These are phyloP conservation scores for Acanthis flammea DNA, from an alignment of 2,797 vertebrate species.

Conservation along the genomic window DNA sequence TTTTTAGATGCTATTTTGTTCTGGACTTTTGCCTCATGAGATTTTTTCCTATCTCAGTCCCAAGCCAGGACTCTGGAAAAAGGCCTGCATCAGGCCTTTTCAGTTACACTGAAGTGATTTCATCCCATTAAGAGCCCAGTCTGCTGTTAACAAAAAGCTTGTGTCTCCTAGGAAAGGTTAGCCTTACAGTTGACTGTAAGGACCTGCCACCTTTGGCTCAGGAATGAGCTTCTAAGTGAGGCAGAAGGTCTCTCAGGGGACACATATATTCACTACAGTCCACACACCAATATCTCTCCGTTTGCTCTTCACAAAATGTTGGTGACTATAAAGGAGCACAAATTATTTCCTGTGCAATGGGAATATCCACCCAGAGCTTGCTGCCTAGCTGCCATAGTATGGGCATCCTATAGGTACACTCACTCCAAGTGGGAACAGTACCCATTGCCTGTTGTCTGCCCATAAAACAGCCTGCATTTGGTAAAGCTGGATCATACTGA, in stretches of 20 bases:
- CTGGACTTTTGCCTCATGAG: background rate
- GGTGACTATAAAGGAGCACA: background rate
- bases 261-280: background rate
- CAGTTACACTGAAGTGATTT: background rate
- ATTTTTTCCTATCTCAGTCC: background rate
- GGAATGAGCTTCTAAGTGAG: background rate
- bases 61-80: background rate
- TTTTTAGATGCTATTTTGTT: background rate
- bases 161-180: background rate
- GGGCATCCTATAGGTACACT: rapidly evolving
- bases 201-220: background rate
- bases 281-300: background rate
- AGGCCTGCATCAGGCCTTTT: background rate
- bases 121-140: background rate
- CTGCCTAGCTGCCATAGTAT: background rate
- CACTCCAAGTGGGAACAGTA: background rate
- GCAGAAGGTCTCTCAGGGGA: background rate
- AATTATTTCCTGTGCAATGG: background rate
- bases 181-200: background rate
- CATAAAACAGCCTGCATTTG: background rate
- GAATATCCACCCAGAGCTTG: background rate
- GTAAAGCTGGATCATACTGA: background rate
- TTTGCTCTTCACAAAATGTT: background rate
- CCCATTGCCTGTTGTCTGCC: background rate
- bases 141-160: background rate